A percentile compares a stretch with the other conserved stretches of the same genome.
phyloP scores from a whole-genome alignment of 2,113 vertebrate genomes.

The Mus spicilegus region DNA sequence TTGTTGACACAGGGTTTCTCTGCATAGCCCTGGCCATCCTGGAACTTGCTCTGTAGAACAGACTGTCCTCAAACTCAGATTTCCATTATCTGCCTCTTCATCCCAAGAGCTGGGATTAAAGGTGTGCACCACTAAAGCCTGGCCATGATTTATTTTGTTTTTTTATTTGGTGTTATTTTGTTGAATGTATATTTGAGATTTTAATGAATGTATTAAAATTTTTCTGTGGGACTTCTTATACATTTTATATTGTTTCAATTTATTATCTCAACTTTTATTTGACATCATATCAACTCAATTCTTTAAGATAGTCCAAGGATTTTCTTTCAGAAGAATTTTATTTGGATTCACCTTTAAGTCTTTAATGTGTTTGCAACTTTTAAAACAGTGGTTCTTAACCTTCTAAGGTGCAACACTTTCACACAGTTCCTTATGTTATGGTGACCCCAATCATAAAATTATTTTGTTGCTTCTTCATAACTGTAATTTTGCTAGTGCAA shows the following conservation, averaged over 20 bases:
- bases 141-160: not conserved
- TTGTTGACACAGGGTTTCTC: not conserved
- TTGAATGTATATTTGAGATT: not conserved
- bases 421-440: too few relatives aligned
- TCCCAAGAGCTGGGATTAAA: not conserved
- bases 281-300: too few relatives aligned
- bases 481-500: too few relatives aligned
- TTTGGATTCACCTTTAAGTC: too few relatives aligned
- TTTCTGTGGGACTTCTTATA: not conserved
- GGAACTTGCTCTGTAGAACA: not conserved
- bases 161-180: not conserved
- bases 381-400: too few relatives aligned
- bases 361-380: too few relatives aligned
- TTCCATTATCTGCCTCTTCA: not conserved
- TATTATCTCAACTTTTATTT: too few relatives aligned
- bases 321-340: too few relatives aligned
- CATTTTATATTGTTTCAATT: constrained; percentile 11
- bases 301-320: too few relatives aligned
- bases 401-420: too few relatives aligned
- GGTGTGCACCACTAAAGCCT: not conserved
- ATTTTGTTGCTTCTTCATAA: too few relatives aligned
- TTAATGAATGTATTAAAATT: not conserved
- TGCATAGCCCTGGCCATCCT: not conserved
- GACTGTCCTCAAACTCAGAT: not conserved
- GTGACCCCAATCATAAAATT: too few relatives aligned